Base-by-base conservation (phyloP, 2,888 invertebrate species). In the Synergus laeviventris region DNA sequence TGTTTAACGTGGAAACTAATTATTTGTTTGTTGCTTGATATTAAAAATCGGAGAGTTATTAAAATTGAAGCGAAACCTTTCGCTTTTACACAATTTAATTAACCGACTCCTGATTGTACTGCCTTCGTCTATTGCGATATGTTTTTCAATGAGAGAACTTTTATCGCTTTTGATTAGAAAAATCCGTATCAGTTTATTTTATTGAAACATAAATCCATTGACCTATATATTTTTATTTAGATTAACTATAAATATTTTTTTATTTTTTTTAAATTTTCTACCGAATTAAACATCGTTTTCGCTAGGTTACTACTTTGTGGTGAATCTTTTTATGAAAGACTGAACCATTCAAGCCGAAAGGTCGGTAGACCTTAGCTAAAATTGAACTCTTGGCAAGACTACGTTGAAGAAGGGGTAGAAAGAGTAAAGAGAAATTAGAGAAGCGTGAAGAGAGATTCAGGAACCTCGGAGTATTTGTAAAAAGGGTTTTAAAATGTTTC, bases 1-100 rank as follows among this genome's bases (percentile, higher is more conserved):
- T 66, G 24, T 45, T 45, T 45, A 66, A 66, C 24, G 14, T 66
- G 39, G 16, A 66, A 66, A 66, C 45, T 45, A 66, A 66, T 45
- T 66, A 21, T 24, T 45, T 18, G 18, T 16, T 24, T 45, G 45
- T 24, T 45, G 31, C 31, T n/a, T 14, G 4, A 66, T 16, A 66
- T 39, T 12, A 12, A 21, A 64, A 42, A 64, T 9, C 9, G 1
- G n/a, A 36, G n/a, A n/a, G 38, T 38, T 31, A 31, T 31, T 31
- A 31, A 31, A 31, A 36, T 38, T 38, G 2, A 4, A 5, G 42
- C 1, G 5, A 14, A 21, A 61, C 31, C 36, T 36, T 36, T 8
- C 31, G 9, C 7, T 61, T 18, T n/a, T 61, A 4, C 61, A 16
- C 9, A 2, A 36, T 24, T 61, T 61, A 7, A 36, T n/a, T n/a